Base-by-base conservation (phyloP, 64 coral and sea anemone genomes). In the Cladopsammia gracilis region DNA sequence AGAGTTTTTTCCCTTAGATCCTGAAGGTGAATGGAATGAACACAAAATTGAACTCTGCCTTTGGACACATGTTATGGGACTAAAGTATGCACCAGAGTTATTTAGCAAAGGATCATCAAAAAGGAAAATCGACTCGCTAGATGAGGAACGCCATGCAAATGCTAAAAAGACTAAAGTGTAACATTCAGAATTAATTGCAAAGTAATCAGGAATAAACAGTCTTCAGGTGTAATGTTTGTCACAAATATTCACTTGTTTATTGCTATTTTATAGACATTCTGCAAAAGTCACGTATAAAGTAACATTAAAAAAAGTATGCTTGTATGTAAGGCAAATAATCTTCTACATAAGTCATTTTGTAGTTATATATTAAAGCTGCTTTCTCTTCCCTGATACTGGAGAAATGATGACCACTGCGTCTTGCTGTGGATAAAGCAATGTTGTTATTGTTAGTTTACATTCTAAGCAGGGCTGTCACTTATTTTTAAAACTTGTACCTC, bases 41-140 rank as follows among this genome's bases (percentile, higher is more conserved):
- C 97, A 98, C 76, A 98, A 98, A 71, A 67, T 96, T 50, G 97
- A 98, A 73, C 53, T 98, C 14, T 81, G 91, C 25, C 71, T 98
- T 51, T 98, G 97, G 97, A 83, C 91, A 12, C 85, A 93, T 59
- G 87, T 89, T 58, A 85, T 88, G 7, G 88, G 88, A 56, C 77
- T 13, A 19, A 96, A 93, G 56, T 88, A 79, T 87, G 90, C 83
- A 20, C 95, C 95, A 5, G 80, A 79, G 47, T 66, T 97, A 48
- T 58, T 90, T 48, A 73, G 67, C 25, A 79, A 90, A 23, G 14
- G 69, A 48, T 89, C 75, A 45, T 54, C 71, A 67, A 88, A 94
- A 54, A 51, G 68, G 18, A 68, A 22, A 48, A 81, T 14, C 5
- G 54, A 42, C 64, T 53, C 76, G 19, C 68, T 81, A 4, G 73